Evolutionary conservation across 2,113 vertebrate genomes (phyloP).

Genomic region (Cyanocitta stelleri): DNA sequence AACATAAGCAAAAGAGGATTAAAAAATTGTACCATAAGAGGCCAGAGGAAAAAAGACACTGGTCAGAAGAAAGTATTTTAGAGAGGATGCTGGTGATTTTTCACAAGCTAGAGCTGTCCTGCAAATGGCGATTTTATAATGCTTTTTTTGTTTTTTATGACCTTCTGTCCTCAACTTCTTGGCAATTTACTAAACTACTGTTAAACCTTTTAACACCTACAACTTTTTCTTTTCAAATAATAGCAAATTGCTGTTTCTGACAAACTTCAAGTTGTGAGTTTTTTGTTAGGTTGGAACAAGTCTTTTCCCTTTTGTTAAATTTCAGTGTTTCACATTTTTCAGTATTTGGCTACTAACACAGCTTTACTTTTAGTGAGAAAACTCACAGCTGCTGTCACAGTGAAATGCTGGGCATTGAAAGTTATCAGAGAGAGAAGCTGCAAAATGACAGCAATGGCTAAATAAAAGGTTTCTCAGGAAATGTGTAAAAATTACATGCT

Average conservation of each 20-base stretch:
- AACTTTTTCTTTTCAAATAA: background rate
- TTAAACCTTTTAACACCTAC: background rate
- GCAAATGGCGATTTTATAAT: background rate
- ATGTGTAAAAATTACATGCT: background rate
- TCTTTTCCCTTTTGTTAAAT: conserved; percentile 66
- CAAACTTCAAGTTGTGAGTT: conserved; percentile 34
- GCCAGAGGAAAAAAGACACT: background rate
- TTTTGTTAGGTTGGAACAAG: conserved; percentile 41
- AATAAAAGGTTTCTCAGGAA: conserved; percentile 55
- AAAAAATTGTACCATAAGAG: background rate
- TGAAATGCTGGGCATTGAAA: conserved; percentile 68
- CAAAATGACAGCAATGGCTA: conserved; percentile 54
- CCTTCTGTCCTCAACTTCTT: background rate
- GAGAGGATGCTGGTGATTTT: background rate
- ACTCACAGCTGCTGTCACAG: conserved; percentile 68
- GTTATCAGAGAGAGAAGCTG: conserved; percentile 39
- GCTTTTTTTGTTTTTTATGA: background rate
- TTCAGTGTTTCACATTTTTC: conserved; percentile 70
- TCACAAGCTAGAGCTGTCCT: background rate
- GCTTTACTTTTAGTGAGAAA: conserved; percentile 74
- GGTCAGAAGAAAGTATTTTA: background rate
- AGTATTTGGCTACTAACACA: conserved; percentile 70
- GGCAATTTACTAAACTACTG: background rate
- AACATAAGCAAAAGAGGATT: background rate
- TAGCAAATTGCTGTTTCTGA: conserved; percentile 17